A percentile compares a stretch with the other conserved stretches of the same genome.
phyloP scores from a whole-genome alignment of 2,888 invertebrate species.

The Amphipoea lucens region DNA sequence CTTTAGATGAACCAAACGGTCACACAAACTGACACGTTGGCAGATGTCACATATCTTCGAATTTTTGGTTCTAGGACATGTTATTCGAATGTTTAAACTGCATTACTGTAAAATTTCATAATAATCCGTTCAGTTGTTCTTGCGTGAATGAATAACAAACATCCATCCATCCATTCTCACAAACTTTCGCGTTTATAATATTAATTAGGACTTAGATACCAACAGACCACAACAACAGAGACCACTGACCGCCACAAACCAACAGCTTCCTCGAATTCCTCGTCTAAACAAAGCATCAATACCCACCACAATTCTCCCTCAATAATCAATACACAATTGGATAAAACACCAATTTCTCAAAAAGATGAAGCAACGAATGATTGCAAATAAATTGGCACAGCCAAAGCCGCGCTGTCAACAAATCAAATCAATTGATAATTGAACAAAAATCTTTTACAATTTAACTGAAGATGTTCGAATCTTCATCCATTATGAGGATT shows the following conservation, averaged over 20 bases:
- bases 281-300: constrained; percentile 7
- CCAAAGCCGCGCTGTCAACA: constrained; percentile 61
- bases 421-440: constrained; percentile 78
- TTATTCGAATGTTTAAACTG: too few relatives aligned
- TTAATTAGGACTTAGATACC: background rate
- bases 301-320: constrained; percentile 4
- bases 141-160: too few relatives aligned
- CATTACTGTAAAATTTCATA: too few relatives aligned
- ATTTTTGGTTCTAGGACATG: too few relatives aligned
- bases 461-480: constrained; percentile 76
- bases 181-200: too few relatives aligned
- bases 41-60: too few relatives aligned
- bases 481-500: constrained; percentile 86
- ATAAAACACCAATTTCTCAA: constrained; percentile 48
- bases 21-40: too few relatives aligned
- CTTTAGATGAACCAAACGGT: too few relatives aligned
- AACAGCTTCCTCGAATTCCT: background rate
- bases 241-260: background rate
- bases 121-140: too few relatives aligned
- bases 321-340: constrained; percentile 54
- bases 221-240: background rate
- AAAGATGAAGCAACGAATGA: constrained; percentile 45
- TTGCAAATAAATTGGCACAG: constrained; percentile 62
- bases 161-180: too few relatives aligned
- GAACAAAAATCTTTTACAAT: constrained; percentile 79